Evolutionary conservation across 2,888 invertebrate species (phyloP).

Genomic region (Morpho achilles): DNA sequence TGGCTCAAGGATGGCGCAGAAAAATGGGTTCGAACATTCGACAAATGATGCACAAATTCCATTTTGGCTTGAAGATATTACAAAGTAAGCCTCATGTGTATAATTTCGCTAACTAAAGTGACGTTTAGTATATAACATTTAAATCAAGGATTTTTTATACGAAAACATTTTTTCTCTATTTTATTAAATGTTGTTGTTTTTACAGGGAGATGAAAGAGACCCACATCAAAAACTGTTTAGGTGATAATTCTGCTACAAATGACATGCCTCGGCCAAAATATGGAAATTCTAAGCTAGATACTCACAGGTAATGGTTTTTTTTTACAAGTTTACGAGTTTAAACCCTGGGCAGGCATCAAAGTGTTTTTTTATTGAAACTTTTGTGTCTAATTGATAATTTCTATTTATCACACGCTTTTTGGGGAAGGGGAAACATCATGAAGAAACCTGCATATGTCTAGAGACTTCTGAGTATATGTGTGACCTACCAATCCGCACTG

Average conservation of each 20-base stretch:
- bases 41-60: conserved; percentile 53
- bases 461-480: too few relatives aligned
- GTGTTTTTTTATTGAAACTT: too few relatives aligned
- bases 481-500: too few relatives aligned
- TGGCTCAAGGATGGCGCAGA: conserved; percentile 67
- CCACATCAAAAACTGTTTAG: conserved; percentile 49
- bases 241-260: conserved; percentile 27
- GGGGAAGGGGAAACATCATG: too few relatives aligned
- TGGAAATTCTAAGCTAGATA: conserved; percentile 13
- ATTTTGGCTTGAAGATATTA: conserved; percentile 68
- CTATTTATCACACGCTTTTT: too few relatives aligned
- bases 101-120: neutral
- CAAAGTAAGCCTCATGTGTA: conserved; percentile 45
- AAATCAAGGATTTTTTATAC: neutral
- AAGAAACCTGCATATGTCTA: too few relatives aligned
- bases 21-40: conserved; percentile 51
- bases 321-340: neutral
- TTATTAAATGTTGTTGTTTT: neutral
- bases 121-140: conserved; percentile 22
- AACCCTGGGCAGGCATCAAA: too few relatives aligned
- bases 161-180: neutral
- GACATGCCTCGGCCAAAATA: conserved; percentile 11
- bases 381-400: too few relatives aligned
- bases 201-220: conserved; percentile 71
- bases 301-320: conserved; percentile 36